phyloP scores from a whole-genome alignment of 2,888 invertebrate species.

The Chalcosyrphus nemorum region DNA sequence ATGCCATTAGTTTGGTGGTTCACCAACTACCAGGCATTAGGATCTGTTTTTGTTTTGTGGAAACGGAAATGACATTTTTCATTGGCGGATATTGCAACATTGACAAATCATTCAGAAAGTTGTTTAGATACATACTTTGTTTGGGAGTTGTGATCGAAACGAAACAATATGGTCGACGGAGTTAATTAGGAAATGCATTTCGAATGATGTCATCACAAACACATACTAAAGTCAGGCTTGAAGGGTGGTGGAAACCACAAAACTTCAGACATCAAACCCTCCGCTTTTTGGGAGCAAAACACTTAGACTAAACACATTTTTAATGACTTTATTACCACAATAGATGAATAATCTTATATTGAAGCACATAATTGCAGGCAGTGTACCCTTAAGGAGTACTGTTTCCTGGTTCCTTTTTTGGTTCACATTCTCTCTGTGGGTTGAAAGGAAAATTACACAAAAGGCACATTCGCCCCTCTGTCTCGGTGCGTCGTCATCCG shows the following conservation, averaged over 20 bases:
- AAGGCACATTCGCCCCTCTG: slow-evolving; percentile 21
- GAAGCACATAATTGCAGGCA: slow-evolving; percentile 16
- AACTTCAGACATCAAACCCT: no score
- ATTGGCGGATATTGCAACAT: neutral
- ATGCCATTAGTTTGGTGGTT: slow-evolving; percentile 17
- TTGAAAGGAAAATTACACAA: neutral
- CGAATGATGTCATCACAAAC: no score
- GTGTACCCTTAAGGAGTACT: neutral
- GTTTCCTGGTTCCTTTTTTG: neutral
- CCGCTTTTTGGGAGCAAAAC: neutral
- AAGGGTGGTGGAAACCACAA: no score
- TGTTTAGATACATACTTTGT: neutral
- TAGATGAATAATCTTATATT: slow-evolving; percentile 29
- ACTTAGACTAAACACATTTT: neutral
- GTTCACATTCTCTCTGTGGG: neutral
- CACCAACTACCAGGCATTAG: neutral
- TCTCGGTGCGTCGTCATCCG: neutral
- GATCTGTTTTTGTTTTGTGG: neutral
- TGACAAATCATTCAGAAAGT: slow-evolving; percentile 20
- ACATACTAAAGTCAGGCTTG: no score
- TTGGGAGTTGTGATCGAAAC: neutral
- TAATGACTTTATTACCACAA: slow-evolving; percentile 45
- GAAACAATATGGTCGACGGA: slow-evolving; percentile 9
- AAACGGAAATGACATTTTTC: slow-evolving; percentile 32
- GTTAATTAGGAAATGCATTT: slow-evolving; percentile 35